Evolutionary conservation across 2,113 vertebrate genomes (phyloP).

Genomic region (Phaethornis superciliosus): DNA sequence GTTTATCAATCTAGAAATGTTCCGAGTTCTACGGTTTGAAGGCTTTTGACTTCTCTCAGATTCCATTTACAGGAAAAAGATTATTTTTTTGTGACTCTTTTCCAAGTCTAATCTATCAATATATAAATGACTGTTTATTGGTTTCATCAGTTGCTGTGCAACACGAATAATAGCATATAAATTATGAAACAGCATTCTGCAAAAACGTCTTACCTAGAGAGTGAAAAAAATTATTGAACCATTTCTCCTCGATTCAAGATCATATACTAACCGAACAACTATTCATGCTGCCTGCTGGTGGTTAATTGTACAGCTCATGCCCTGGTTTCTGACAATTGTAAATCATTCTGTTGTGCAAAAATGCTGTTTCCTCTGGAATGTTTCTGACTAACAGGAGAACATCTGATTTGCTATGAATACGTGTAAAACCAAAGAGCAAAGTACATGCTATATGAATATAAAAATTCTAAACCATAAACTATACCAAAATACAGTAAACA

Average conservation of each 20-base stretch:
- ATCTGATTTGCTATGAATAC: neutral
- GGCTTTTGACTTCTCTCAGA: neutral
- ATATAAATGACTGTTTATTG: neutral
- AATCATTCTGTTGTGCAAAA: slow-evolving; percentile 74
- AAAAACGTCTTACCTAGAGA: neutral
- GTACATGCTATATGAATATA: neutral
- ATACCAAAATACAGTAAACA: neutral
- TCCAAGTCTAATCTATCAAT: neutral
- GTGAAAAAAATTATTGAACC: neutral
- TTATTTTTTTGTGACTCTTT: neutral
- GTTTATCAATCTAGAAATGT: neutral
- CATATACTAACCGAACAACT: slow-evolving; percentile 67
- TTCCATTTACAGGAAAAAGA: neutral
- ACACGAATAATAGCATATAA: neutral
- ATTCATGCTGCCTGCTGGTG: slow-evolving; percentile 75
- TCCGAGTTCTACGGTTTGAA: neutral
- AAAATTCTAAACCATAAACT: neutral
- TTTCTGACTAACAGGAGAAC: slow-evolving; percentile 51
- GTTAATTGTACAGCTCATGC: slow-evolving; percentile 76
- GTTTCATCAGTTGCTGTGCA: neutral
- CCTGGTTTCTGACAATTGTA: slow-evolving; percentile 69
- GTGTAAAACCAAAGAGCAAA: neutral
- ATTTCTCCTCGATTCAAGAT: slow-evolving; percentile 65
- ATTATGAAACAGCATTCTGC: neutral
- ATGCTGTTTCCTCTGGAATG: slow-evolving; percentile 35